A percentile compares a stretch with the other conserved stretches of the same genome.
phyloP scores from a whole-genome alignment of 2,888 invertebrate genomes.

The Ypsolopha scabrella region DNA sequence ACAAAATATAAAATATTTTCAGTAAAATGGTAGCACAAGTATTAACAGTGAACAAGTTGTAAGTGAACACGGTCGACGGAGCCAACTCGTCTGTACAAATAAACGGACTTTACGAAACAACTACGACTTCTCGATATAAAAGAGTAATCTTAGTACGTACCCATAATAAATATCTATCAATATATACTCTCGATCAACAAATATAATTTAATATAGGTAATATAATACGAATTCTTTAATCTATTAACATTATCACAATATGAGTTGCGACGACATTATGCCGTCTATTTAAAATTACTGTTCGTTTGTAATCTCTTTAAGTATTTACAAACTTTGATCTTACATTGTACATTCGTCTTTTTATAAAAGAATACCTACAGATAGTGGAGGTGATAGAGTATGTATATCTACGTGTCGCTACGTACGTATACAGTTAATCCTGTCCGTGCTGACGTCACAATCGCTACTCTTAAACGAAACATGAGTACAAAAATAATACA shows the following conservation, averaged over 20 bases:
- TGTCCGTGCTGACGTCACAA: neutral
- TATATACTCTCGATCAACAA: slow-evolving; percentile 61
- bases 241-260: slow-evolving; percentile 57
- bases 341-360: slow-evolving; percentile 30
- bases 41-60: neutral
- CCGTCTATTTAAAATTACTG: slow-evolving; percentile 35
- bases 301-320: slow-evolving; percentile 27
- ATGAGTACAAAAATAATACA: slow-evolving; percentile 9
- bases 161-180: slow-evolving; percentile 58
- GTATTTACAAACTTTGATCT: slow-evolving; percentile 30
- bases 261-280: slow-evolving; percentile 44
- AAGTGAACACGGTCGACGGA: slow-evolving; percentile 15
- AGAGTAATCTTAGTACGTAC: slow-evolving; percentile 44
- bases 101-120: slow-evolving; percentile 30
- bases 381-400: slow-evolving; percentile 11
- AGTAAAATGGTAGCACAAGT: neutral
- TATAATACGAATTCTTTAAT: slow-evolving; percentile 47
- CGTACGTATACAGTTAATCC: slow-evolving; percentile 3
- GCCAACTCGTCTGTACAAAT: slow-evolving; percentile 25
- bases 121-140: slow-evolving; percentile 38
- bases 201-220: slow-evolving; percentile 58
- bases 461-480: slow-evolving; percentile 1
- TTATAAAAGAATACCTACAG: slow-evolving; percentile 15
- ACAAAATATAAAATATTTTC: neutral
- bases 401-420: slow-evolving; percentile 3